Base-by-base conservation (phyloP, 2,797 vertebrate genomes). In the Morus bassanus region DNA sequence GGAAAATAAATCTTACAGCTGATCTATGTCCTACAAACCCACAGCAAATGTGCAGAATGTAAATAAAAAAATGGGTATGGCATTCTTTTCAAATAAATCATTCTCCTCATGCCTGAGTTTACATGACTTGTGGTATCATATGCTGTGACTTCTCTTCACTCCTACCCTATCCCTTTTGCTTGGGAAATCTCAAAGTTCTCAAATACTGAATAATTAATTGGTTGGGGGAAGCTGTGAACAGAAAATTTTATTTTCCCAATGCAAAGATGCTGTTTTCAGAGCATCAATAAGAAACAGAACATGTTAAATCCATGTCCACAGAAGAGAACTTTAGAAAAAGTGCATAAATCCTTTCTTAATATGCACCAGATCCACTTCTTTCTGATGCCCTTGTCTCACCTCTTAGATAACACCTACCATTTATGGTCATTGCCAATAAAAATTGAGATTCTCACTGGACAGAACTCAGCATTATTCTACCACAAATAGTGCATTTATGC, bases 141-240 rank as follows among this genome's bases (percentile, higher is more conserved):
- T 31, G 27, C 33, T 87, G 23, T 41, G 33, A 81, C 67, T 85
- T 65, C 27, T 57, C 12, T 57, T 83, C 37, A n/a, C 23, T 82
- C 31, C 37, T 43, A 43, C 19, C 22, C 15, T 82, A 28, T 60
- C 35, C 54, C 14, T 92, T 94, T 54, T 76, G 33, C 37, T 50
- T 92, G 68, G 14, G 43, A 85, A 76, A 64, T 74, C 50, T 65
- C n/a, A 46, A 39, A 64, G 24, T 74, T 82, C 89, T 91, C 59
- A 91, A 74, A 83, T 70, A 83, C 4, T 70, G 57, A 93, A 91
- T 69, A 89, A 92, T 79, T 79, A 93, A 94, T 22, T 64, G 18
- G 39, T 27, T 82, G 24, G n/a, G 18, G 67, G 54, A 88, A 95
- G 72, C 75, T 33, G 45, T n/a, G 22, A 78, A 57, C 41, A 31